phyloP scores from a whole-genome alignment of 2,888 invertebrate genomes.

The Dorcus parallelipipedus region DNA sequence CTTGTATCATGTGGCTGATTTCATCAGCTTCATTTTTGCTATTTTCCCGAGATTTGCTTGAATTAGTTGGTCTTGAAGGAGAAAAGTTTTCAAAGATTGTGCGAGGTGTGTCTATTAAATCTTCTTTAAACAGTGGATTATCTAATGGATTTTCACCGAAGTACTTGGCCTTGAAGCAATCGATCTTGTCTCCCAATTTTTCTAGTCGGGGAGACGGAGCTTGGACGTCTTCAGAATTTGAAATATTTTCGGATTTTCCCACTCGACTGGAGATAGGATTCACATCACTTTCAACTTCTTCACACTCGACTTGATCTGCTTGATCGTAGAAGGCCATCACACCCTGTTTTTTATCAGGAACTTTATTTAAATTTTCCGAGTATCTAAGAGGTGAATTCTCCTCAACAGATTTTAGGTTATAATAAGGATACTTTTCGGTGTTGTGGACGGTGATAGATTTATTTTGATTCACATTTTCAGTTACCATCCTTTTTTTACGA shows the following conservation, averaged over 20 bases:
- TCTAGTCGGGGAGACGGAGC: conserved; percentile 54
- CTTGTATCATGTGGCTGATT: too few relatives aligned
- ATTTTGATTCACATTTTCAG: background rate
- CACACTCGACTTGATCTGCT: conserved; percentile 56
- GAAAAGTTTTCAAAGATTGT: conserved; percentile 38
- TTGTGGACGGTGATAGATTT: background rate
- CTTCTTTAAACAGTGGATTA: conserved; percentile 68
- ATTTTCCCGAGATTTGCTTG: background rate
- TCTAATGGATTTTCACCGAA: conserved; percentile 74
- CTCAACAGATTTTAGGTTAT: conserved; percentile 48
- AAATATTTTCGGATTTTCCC: conserved; percentile 41
- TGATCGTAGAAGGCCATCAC: conserved; percentile 68
- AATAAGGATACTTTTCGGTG: conserved; percentile 64
- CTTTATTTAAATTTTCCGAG: conserved; percentile 59
- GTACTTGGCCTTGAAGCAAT: conserved; percentile 70
- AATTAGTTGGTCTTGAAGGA: background rate
- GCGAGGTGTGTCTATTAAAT: conserved; percentile 52
- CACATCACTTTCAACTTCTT: conserved; percentile 53
- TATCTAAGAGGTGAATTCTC: conserved; percentile 64
- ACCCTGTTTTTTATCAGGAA: conserved; percentile 63
- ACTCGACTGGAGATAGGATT: conserved; percentile 55
- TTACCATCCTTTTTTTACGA: background rate
- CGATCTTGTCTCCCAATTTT: conserved; percentile 69
- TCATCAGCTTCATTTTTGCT: too few relatives aligned
- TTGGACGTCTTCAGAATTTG: conserved; percentile 19